Base-by-base conservation (phyloP, 2,888 invertebrate genomes). In the Heliconius erato region DNA sequence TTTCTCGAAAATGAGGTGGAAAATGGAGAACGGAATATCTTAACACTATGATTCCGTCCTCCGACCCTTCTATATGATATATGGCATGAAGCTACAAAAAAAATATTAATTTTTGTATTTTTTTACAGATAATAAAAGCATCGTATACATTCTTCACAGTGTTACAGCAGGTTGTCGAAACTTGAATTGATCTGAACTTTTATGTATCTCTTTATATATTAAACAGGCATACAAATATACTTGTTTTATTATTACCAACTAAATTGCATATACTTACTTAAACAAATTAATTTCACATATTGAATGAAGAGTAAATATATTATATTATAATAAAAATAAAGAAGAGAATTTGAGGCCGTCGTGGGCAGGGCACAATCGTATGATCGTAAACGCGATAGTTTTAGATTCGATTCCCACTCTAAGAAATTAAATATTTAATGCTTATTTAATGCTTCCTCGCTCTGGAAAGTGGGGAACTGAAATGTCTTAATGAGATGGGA, bases 141-240 rank as follows among this genome's bases (percentile, higher is more conserved):
- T 96, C 96, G 0, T 96, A 96, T 88, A 95, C 96, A 0, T 95
- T 96, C 87, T 96, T 96, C 86, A 96, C 96, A 0, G 94, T 96
- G 0, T 88, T 94, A 19, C 90, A 92, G 79, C 91, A 90, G 84
- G 89, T 91, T 0, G 91, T 90, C 67, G 89, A 84, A 80, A 63
- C 63, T 35, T 83, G 69, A 77, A 59, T 49, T 32, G 16, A 28
- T 11, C 5, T 35, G 3, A 23, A 28, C 59, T 69, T 26, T 49
- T 1, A 49, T 44, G 7, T 44, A 49, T 28, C 28, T 67, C 28
- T 23, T 59, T 23, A 59, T 59, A 28, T 65, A 67, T 16, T 67
- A 67, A 67, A 67, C 16, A 16, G 0, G 16, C 6, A 16, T 6
- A 67, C 16, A 28, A 16, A 26, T 26, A 44, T 44, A 28, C 3